phyloP scores from a whole-genome alignment of 2,113 vertebrate species.

The Bagarius yarrelli region DNA sequence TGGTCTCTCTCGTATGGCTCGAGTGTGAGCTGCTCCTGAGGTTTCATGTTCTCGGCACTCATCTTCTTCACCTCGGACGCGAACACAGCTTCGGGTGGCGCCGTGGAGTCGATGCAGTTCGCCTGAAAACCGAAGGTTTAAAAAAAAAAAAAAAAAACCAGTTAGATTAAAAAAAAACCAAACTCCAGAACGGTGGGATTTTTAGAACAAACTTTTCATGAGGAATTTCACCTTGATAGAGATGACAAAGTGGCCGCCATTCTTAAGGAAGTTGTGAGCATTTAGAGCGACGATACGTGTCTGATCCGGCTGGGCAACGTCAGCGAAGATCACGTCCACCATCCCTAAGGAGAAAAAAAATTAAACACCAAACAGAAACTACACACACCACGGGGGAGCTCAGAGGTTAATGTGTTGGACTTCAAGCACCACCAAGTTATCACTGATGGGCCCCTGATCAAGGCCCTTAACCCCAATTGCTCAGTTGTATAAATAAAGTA shows the following conservation, averaged over 20 bases:
- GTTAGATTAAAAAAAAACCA: too few relatives aligned
- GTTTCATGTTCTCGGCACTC: conserved; percentile 90
- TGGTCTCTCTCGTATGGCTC: conserved; percentile 93
- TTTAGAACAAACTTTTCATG: neutral
- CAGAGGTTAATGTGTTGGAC: too few relatives aligned
- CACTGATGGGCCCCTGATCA: too few relatives aligned
- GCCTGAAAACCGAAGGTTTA: conserved; percentile 66
- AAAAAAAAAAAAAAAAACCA: neutral
- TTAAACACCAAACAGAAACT: neutral
- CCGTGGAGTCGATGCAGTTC: conserved; percentile 93
- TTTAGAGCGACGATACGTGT: conserved; percentile 90
- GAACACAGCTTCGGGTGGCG: conserved; percentile 87
- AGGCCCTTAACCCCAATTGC: too few relatives aligned
- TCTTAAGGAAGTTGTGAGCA: conserved; percentile 89
- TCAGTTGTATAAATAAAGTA: too few relatives aligned
- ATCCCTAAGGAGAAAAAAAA: conserved; percentile 71
- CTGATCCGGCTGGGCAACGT: conserved; percentile 93
- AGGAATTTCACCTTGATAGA: conserved; percentile 85
- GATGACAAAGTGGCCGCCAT: conserved; percentile 91
- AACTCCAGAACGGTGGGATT: neutral
- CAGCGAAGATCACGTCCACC: conserved; percentile 95
- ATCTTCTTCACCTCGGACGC: conserved; percentile 90
- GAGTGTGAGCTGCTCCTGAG: conserved; percentile 89
- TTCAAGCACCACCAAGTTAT: too few relatives aligned
- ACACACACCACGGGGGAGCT: neutral